These are phyloP conservation scores for Parazoanthus swiftii DNA, from an alignment of 92 coral and sea anemone genomes.

Conservation along the genomic window DNA sequence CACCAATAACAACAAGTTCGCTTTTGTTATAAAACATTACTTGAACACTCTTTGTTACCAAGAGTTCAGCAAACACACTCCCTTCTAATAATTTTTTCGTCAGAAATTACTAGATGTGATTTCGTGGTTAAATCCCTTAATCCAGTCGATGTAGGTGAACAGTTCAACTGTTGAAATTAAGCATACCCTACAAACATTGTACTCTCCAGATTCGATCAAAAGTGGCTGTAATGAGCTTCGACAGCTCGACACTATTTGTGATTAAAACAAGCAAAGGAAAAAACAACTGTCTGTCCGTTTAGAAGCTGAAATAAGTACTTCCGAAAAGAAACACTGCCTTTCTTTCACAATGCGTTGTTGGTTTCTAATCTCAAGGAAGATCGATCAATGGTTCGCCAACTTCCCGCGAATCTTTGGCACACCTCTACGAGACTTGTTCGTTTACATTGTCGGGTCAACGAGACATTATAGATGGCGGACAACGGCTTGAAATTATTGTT, in stretches of 20 bases:
- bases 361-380: constrained; percentile 21
- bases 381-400: not conserved
- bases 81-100: constrained; percentile 3
- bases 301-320: not conserved
- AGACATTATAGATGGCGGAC: constrained; percentile 3
- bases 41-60: constrained; percentile 34
- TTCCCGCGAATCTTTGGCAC: constrained; percentile 35
- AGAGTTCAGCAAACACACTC: not conserved
- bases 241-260: constrained; percentile 14
- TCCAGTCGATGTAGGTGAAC: not conserved
- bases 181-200: constrained; percentile 21
- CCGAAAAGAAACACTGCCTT: not conserved
- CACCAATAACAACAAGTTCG: constrained; percentile 12
- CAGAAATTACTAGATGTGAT: not conserved
- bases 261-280: constrained; percentile 11
- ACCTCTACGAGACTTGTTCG: constrained; percentile 32
- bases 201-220: constrained; percentile 26
- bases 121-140: constrained; percentile 16
- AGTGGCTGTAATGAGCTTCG: constrained; percentile 12
- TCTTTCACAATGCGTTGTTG: constrained; percentile 1
- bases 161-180: constrained; percentile 12
- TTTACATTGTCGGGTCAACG: constrained; percentile 33
- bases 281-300: constrained; percentile 1
- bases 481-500: constrained; percentile 38
- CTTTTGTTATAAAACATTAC: constrained; percentile 27